Evolutionary conservation across 2,888 invertebrate species (phyloP), one percentile per base, ranked within the genome.

Genomic region (Ferdinandea cuprea): DNA sequence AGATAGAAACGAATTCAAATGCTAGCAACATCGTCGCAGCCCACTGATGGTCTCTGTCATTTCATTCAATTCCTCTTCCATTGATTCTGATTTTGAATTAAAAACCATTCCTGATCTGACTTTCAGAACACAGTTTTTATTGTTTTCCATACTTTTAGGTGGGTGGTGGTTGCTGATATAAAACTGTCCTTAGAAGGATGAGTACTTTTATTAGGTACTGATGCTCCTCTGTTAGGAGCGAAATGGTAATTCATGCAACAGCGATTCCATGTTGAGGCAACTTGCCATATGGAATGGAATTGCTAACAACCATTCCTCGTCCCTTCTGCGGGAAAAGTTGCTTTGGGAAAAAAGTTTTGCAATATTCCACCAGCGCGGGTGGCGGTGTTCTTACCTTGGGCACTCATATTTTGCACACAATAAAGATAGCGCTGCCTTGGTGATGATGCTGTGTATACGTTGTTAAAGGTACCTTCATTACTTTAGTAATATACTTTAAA

Each of bases 261-360:
- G 25, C 9, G 65, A 6, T 21, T 42, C 58, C 42, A 42, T 63
- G 56, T 50, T 65, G 77, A 48, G 28, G 13, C 37, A 46, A 7
- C 59, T 37, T 65, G 44, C 44, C 44, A 44, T 46, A n/a, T n/a
- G n/a, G n/a, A n/a, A 78, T 72, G 37, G n/a, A 72, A 72, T 63
- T 48, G 48, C 28, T 37, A 48, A 30, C 17, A 50, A 19, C 28
- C 59, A 59, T 58, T 65, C 11, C n/a, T 17, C 30, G 8, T 13
- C 19, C 6, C n/a, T 5, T 11, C n/a, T 3, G n/a, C 13, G 37
- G 35, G 11, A 37, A 37, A 11, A 37, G 2, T n/a, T n/a, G n/a
- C n/a, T n/a, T n/a, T 37, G n/a, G 30, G 30, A 17, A 4, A 66
- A 17, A 30, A 52, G 42, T 17, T 50, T 13, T 1, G 11, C 30